These are phyloP conservation scores for Cinclus cinclus DNA, from an alignment of 2,113 vertebrate species.

Conservation along the genomic window DNA sequence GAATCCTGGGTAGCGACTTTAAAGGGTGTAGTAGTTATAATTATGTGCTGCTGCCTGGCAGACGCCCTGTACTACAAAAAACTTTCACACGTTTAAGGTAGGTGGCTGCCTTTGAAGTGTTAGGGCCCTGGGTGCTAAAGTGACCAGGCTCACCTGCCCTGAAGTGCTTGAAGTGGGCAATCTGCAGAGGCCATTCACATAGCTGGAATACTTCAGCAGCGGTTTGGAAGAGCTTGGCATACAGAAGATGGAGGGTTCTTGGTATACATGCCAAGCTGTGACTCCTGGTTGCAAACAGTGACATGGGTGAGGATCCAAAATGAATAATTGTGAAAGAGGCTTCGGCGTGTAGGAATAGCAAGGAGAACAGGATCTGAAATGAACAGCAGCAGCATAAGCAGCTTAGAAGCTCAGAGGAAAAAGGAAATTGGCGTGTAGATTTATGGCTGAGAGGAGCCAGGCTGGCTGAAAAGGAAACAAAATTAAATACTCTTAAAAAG, in stretches of 20 bases:
- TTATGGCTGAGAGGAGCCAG: not conserved
- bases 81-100: fast-evolving
- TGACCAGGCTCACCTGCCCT: not conserved
- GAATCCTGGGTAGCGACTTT: not conserved
- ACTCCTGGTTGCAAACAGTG: not conserved
- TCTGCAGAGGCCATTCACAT: not conserved
- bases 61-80: not conserved
- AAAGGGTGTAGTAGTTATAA: not conserved
- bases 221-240: not conserved
- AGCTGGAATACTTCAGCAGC: not conserved
- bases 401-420: not conserved
- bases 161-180: not conserved
- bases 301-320: not conserved
- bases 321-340: not conserved
- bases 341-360: not conserved
- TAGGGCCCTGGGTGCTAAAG: not conserved
- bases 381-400: not conserved
- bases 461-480: not conserved
- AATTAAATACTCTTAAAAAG: not conserved
- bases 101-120: not conserved
- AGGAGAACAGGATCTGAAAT: not conserved
- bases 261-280: not conserved
- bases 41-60: not conserved
- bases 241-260: not conserved
- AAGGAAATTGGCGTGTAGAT: constrained; percentile 11